phyloP scores from a whole-genome alignment of 2,888 invertebrate genomes.

The Phymatocera aterrima region DNA sequence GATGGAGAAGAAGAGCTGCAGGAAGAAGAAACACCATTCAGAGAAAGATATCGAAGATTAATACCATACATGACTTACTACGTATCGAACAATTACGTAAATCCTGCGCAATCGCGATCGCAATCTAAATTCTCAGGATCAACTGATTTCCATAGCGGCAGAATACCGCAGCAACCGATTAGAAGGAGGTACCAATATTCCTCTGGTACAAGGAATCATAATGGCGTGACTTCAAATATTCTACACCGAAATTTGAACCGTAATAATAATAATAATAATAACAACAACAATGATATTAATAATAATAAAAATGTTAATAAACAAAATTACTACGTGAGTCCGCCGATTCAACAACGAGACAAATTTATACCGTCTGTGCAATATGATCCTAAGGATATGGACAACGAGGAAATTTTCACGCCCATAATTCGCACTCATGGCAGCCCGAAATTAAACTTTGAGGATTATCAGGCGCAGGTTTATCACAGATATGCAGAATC shows the following conservation, averaged over 20 bases:
- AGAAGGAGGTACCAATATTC: background rate
- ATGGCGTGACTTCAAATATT: constrained; percentile 13
- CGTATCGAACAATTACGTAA: constrained; percentile 79
- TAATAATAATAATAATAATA: background rate
- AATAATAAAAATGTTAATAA: background rate
- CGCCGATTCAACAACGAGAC: constrained; percentile 51
- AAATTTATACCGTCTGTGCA: constrained; percentile 71
- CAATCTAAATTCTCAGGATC: no score
- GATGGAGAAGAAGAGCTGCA: constrained; percentile 57
- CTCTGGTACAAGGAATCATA: constrained; percentile 25
- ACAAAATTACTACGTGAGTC: constrained; percentile 21
- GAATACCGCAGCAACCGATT: constrained; percentile 23
- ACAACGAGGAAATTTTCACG: constrained; percentile 66
- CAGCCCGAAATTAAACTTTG: constrained; percentile 58
- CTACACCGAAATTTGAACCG: background rate
- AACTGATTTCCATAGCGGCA: constrained; percentile 45
- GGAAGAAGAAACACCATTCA: constrained; percentile 74
- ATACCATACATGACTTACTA: constrained; percentile 92
- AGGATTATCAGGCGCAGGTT: constrained; percentile 51
- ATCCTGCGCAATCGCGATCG: constrained; percentile 71
- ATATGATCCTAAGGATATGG: constrained; percentile 67
- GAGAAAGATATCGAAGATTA: constrained; percentile 85
- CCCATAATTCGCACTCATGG: constrained; percentile 67
- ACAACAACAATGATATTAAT: background rate
- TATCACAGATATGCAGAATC: background rate